Conservation (phyloP, 35 echinoderm and acorn worm genomes). For the Anneissia japonica region DNA sequence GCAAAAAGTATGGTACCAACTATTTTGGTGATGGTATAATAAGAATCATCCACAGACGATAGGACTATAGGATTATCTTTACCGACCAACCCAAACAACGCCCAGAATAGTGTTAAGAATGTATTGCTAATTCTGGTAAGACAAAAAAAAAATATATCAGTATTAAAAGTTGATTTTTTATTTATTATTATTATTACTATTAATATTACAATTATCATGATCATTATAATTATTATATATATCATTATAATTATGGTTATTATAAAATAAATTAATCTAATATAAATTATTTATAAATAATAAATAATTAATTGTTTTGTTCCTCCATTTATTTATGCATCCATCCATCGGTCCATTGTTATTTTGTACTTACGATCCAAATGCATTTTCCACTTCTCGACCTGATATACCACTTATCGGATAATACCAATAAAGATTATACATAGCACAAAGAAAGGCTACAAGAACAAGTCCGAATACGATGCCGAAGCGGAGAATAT, state of each 20-base stretch:
- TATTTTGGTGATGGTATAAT: conserved; percentile 41
- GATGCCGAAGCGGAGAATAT: conserved; percentile 74
- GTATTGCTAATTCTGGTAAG: conserved; percentile 53
- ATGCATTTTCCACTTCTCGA: conserved; percentile 27
- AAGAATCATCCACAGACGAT: not conserved
- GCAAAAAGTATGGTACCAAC: conserved; percentile 71
- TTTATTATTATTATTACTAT: not conserved
- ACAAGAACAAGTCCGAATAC: conserved; percentile 84
- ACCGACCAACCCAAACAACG: conserved; percentile 72
- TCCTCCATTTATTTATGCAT: too few species aligned
- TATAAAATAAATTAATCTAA: too few species aligned
- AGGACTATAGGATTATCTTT: conserved; percentile 40
- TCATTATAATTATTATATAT: too few species aligned
- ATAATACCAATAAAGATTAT: conserved; percentile 85
- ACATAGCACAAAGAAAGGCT: conserved; percentile 86
- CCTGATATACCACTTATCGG: not conserved
- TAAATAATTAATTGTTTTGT: too few species aligned
- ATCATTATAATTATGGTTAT: too few species aligned
- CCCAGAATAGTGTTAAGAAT: conserved; percentile 88
- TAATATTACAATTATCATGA: too few species aligned
- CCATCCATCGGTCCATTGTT: too few species aligned
- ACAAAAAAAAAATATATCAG: not conserved
- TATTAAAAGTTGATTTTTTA: not conserved
- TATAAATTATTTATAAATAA: too few species aligned
- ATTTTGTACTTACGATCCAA: conserved; percentile 72